These are phyloP conservation scores for Odontothrips loti DNA, from an alignment of 2,888 invertebrate species.

Conservation along the genomic window DNA sequence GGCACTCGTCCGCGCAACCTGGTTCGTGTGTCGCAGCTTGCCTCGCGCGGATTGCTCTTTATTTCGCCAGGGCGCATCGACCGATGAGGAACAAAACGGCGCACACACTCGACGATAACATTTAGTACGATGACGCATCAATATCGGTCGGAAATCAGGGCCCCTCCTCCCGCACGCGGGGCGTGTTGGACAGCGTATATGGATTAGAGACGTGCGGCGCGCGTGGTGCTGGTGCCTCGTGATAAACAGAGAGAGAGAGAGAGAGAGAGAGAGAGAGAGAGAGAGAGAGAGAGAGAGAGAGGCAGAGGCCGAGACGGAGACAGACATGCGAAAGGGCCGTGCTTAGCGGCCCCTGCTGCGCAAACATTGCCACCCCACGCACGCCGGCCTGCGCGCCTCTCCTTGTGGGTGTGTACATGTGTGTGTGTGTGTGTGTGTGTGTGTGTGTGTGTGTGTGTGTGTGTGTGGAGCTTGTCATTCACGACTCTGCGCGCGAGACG, in stretches of 20 bases:
- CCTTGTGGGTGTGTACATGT: neutral
- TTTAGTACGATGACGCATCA: no score
- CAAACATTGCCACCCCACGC: slow-evolving; percentile 14
- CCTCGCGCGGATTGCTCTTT: no score
- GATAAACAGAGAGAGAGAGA: neutral
- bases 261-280: slow-evolving; percentile 16
- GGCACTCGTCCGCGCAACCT: no score
- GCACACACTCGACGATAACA: no score
- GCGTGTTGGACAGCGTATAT: neutral
- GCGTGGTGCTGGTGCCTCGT: neutral
- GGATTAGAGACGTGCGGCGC: neutral
- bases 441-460: no score
- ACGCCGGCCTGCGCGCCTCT: neutral
- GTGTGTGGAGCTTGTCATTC: neutral
- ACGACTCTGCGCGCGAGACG: neutral
- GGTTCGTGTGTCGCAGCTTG: no score
- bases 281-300: slow-evolving; percentile 4
- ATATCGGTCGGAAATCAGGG: no score
- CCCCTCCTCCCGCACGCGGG: no score
- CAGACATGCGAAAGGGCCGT: slow-evolving; percentile 5
- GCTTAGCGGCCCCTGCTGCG: neutral
- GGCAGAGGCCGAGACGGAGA: neutral
- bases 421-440: no score
- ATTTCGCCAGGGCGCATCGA: no score
- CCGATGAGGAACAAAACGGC: no score